A percentile compares a stretch with the other conserved stretches of the same genome.
phyloP scores from a whole-genome alignment of 2,888 invertebrate species.

The Acanthococcus lagerstroemiae region DNA sequence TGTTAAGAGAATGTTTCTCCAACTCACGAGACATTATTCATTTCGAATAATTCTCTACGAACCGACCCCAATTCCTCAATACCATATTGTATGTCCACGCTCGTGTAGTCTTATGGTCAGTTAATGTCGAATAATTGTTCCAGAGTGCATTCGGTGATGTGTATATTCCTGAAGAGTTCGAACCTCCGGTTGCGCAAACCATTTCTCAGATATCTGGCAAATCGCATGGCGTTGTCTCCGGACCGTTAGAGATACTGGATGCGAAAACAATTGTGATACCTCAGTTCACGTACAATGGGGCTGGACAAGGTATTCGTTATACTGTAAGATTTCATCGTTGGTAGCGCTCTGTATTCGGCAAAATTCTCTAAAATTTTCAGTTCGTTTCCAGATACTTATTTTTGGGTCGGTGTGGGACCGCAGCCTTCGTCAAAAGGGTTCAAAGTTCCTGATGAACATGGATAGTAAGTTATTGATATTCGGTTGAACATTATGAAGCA shows the following conservation, averaged over 20 bases:
- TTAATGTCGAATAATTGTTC: neutral
- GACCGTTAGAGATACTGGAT: slow-evolving; percentile 63
- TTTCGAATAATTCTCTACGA: neutral
- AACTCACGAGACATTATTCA: no score
- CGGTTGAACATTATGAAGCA: no score
- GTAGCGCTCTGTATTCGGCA: no score
- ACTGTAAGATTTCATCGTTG: neutral
- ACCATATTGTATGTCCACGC: neutral
- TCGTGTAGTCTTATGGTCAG: neutral
- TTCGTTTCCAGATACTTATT: slow-evolving; percentile 53
- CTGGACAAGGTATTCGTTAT: slow-evolving; percentile 46
- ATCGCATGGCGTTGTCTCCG: slow-evolving; percentile 58
- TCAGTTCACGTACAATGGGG: slow-evolving; percentile 67
- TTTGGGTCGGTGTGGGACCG: slow-evolving; percentile 81
- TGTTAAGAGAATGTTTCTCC: no score
- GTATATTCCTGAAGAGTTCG: slow-evolving; percentile 80
- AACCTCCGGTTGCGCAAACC: slow-evolving; percentile 63
- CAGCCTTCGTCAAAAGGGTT: slow-evolving; percentile 71
- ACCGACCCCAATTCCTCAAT: neutral
- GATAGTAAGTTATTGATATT: slow-evolving; percentile 93
- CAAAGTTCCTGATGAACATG: slow-evolving; percentile 79
- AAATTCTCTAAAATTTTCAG: no score
- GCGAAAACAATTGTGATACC: slow-evolving; percentile 67
- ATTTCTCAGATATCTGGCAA: slow-evolving; percentile 52
- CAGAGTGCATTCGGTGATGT: slow-evolving; percentile 79